phyloP scores from a whole-genome alignment of 2,113 vertebrate species.

The Oenanthe melanoleuca region DNA sequence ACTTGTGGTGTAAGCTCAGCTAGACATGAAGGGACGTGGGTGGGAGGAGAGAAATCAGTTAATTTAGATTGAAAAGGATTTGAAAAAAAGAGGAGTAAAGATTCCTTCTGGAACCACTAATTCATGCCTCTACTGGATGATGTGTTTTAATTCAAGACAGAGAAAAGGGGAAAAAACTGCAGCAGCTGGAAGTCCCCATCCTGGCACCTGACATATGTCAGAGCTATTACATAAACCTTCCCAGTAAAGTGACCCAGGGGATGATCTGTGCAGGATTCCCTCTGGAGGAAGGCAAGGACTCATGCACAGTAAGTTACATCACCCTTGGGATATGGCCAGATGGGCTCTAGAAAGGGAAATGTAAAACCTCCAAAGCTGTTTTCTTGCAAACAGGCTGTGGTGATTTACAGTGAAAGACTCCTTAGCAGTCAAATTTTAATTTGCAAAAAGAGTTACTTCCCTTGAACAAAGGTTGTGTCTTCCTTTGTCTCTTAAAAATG shows the following conservation, averaged over 20 bases:
- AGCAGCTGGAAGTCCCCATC: slow-evolving; percentile 58
- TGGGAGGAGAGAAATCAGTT: background rate
- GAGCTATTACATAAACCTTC: background rate
- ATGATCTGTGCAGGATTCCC: slow-evolving; percentile 65
- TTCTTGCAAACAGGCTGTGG: background rate
- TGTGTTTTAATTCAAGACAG: slow-evolving; percentile 27
- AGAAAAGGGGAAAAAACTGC: slow-evolving; percentile 44
- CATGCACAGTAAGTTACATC: slow-evolving; percentile 44
- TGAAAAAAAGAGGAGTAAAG: background rate
- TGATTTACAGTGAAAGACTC: background rate
- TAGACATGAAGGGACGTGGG: background rate
- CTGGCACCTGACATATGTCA: slow-evolving; percentile 31
- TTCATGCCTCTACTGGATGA: background rate
- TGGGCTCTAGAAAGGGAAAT: background rate
- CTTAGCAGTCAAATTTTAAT: background rate
- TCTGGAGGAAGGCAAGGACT: slow-evolving; percentile 24
- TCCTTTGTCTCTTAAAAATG: background rate
- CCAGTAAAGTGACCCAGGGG: background rate
- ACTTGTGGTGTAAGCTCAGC: background rate
- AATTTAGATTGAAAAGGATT: background rate
- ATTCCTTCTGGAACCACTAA: background rate
- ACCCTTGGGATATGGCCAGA: background rate
- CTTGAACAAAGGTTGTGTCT: background rate
- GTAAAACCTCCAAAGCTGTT: background rate
- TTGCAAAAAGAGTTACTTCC: background rate